A percentile compares a stretch with the other conserved stretches of the same genome.
phyloP scores from a whole-genome alignment of 2,888 invertebrate species.

The Cenopis cana region DNA sequence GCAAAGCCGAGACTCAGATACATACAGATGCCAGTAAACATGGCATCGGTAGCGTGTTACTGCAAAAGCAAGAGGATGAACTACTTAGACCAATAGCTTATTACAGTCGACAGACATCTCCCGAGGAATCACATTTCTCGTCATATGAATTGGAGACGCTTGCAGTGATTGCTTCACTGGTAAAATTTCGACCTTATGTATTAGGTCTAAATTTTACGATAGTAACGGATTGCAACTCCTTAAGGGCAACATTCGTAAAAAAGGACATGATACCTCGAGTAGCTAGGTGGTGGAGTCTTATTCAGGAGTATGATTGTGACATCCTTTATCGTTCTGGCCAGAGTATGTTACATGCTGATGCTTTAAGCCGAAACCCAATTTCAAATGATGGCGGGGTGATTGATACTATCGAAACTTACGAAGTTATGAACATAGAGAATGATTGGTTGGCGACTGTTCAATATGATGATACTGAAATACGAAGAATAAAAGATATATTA shows the following conservation, averaged over 20 bases:
- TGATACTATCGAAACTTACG: not conserved
- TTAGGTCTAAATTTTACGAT: not conserved
- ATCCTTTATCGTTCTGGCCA: not conserved
- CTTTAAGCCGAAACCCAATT: conserved; percentile 1
- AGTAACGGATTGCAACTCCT: not conserved
- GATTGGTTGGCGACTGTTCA: not conserved
- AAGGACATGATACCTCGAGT: conserved; percentile 2
- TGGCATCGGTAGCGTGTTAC: not conserved
- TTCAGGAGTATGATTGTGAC: conserved; percentile 5
- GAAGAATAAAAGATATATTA: not conserved
- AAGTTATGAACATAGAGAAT: not conserved
- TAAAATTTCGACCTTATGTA: not conserved
- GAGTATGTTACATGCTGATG: not conserved
- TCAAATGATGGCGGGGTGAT: not conserved
- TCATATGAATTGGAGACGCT: not conserved
- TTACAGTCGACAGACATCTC: not conserved
- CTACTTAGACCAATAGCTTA: not conserved
- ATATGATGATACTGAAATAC: not conserved
- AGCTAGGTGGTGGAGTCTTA: not conserved
- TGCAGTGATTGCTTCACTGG: not conserved
- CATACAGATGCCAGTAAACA: not conserved
- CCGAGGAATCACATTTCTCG: conserved; percentile 2
- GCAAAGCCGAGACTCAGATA: not conserved
- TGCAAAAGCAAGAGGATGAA: not conserved
- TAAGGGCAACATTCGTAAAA: not conserved